Conservation (phyloP, 2,113 vertebrate species). For the Nyctibius bracteatus region DNA sequence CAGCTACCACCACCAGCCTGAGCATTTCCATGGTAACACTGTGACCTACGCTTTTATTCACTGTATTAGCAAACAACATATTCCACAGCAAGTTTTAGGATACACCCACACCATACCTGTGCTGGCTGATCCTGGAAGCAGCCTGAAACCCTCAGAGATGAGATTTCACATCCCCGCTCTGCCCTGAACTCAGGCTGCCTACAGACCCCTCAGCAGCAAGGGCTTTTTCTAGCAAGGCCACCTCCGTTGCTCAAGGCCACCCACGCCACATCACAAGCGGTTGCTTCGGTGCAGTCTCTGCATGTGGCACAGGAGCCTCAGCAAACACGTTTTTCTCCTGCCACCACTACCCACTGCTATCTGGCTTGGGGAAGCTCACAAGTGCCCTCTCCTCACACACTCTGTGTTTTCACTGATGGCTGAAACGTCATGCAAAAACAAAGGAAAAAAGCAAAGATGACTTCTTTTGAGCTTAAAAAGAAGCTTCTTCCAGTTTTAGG, state of each 20-base stretch:
- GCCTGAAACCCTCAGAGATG: not conserved
- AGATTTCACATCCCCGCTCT: not conserved
- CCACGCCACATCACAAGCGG: not conserved
- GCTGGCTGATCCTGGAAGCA: not conserved
- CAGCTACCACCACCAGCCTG: not conserved
- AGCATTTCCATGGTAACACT: not conserved
- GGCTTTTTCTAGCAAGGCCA: not conserved
- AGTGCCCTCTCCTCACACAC: not conserved
- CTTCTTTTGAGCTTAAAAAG: not conserved
- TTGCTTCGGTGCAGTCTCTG: not conserved
- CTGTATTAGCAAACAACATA: not conserved
- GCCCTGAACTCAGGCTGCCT: not conserved
- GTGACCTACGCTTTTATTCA: not conserved
- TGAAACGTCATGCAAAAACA: not conserved
- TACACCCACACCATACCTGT: not conserved
- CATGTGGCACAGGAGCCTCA: not conserved
- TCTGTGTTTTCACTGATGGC: not conserved
- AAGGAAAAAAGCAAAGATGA: not conserved
- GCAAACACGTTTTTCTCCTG: not conserved
- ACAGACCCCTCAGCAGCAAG: accelerated
- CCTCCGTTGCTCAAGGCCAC: not conserved
- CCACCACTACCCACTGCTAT: not conserved
- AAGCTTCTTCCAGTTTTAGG: not conserved
- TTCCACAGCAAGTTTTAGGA: not conserved
- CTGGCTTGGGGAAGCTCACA: not conserved